Base-by-base conservation (phyloP, 2,797 vertebrate species). In the Huso huso region DNA sequence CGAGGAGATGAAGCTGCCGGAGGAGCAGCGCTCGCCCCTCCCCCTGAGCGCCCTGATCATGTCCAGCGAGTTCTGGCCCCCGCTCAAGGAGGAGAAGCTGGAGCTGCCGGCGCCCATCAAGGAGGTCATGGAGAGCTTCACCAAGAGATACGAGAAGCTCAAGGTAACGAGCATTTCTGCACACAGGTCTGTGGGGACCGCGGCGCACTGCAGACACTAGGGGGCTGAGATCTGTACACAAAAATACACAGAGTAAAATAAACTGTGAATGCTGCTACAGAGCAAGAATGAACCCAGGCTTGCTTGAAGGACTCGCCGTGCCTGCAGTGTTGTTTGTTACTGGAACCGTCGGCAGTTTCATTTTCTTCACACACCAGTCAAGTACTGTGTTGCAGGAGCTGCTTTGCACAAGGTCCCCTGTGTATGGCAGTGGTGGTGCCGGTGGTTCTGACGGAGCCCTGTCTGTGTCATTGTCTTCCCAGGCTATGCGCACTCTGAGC, bases 401-500 rank as follows among this genome's bases (percentile, higher is more conserved):
- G 23, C 23, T 37, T 37, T 37, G 23, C 23, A 37, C 23, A 37
- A 4, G 2, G 23, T 37, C 23, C 23, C 4, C 23, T 37, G 23
- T 37, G 23, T 37, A 37, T 37, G 23, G 23, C 23, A 37, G 23
- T 37, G 23, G 23, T 3, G 23, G 23, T 23, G 23, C 23, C 23
- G 23, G 23, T 37, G 23, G 23, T 37, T 37, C 23, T 63, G 13
- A 51, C 9, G 8, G n/a, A 8, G 7, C 63, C 23, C 13, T 49
- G 15, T 18, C 49, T 23, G 6, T 23, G 11, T n/a, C 53, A 18
- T 48, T 58, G 12, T 13, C 37, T 15, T 10, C 61, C 1, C 80
- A 99, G 97, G 96, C 96, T 72, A 98, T 98, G 96, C 87, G 97
- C 76, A 98, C 97, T 0, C 87, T 99, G 77, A 97, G 91, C 87